phyloP scores from a whole-genome alignment of 2,888 invertebrate genomes.

The Entomobrya proxima region DNA sequence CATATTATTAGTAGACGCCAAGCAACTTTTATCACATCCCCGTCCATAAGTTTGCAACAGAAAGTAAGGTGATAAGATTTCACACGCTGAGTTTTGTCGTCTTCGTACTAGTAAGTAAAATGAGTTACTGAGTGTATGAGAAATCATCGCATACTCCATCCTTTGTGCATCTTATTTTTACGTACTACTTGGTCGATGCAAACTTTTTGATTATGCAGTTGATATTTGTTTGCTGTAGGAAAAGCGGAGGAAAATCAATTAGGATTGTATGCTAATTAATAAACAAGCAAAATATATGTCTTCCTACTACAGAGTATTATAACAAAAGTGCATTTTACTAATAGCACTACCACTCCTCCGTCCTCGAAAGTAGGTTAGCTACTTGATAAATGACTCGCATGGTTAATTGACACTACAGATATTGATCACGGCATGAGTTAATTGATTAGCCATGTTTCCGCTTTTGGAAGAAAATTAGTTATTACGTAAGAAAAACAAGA shows the following conservation, averaged over 20 bases:
- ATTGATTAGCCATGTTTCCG: constrained; percentile 1
- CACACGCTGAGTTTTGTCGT: constrained; percentile 26
- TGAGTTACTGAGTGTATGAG: constrained; percentile 21
- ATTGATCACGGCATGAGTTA: constrained; percentile 32
- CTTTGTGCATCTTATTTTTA: neutral
- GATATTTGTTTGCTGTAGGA: neutral
- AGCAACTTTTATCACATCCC: neutral
- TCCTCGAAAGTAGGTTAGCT: neutral
- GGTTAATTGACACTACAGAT: constrained; percentile 17
- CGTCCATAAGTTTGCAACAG: neutral
- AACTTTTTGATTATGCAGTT: neutral
- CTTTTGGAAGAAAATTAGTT: too few species aligned
- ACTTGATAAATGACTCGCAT: constrained; percentile 1
- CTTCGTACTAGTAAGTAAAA: neutral
- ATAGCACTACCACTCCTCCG: neutral
- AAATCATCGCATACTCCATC: constrained; percentile 5
- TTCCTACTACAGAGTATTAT: neutral
- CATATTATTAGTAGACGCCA: neutral
- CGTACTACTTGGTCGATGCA: neutral
- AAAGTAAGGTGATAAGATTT: constrained; percentile 21
- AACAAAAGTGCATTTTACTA: neutral
- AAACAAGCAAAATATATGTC: neutral
- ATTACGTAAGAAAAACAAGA: too few species aligned
- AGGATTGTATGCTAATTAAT: constrained; percentile 13
- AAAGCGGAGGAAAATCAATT: constrained; percentile 17